Evolutionary conservation across 2,113 vertebrate genomes (phyloP).

Genomic region (Camelus bactrianus): DNA sequence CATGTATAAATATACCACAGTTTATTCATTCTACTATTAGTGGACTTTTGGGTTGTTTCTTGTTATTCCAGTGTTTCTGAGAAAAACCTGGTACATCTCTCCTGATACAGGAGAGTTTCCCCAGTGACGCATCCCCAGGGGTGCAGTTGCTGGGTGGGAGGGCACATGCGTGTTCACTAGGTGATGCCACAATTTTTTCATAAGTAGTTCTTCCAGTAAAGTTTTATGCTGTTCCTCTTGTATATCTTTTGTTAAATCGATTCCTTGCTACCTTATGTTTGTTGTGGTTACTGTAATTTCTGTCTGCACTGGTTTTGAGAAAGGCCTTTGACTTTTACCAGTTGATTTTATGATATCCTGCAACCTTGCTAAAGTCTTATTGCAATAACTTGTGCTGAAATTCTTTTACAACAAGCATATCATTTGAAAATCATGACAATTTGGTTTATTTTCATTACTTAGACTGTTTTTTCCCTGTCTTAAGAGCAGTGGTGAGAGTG

Average conservation of each 20-base stretch:
- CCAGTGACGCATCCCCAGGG: background rate
- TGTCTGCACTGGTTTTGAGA: background rate
- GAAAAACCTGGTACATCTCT: background rate
- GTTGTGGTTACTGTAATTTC: background rate
- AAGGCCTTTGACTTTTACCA: background rate
- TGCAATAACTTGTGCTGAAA: background rate
- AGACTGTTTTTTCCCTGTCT: no score
- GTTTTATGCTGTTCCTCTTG: no score
- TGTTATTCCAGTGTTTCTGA: background rate
- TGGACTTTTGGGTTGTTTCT: no score
- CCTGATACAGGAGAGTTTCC: background rate
- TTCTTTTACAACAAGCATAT: background rate
- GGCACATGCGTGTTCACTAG: background rate
- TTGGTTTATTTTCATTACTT: no score
- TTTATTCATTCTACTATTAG: background rate
- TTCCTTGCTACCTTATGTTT: background rate
- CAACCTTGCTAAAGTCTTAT: background rate
- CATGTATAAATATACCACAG: background rate
- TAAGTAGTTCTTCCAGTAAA: no score
- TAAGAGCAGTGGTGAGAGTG: no score
- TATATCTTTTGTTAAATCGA: background rate
- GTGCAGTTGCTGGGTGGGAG: background rate
- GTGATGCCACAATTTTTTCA: background rate
- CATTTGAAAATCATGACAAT: no score
- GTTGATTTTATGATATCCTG: background rate